phyloP scores from a whole-genome alignment of 2,113 vertebrate species.

The Recurvirostra avosetta region DNA sequence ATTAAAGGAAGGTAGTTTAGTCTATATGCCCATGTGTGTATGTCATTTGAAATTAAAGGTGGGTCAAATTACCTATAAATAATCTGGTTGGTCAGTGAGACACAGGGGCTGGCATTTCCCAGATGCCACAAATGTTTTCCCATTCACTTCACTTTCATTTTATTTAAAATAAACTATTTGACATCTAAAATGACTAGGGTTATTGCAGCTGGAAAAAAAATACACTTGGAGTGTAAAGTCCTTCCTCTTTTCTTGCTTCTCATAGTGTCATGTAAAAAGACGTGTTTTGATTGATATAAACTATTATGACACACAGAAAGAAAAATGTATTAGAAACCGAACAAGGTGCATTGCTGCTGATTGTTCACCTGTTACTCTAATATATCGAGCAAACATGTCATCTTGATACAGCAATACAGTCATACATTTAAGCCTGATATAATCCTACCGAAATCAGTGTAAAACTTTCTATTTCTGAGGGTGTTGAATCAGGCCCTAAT shows the following conservation, averaged over 20 bases:
- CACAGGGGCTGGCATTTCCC: not conserved
- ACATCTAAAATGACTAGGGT: not conserved
- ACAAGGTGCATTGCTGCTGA: not conserved
- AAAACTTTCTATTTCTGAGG: not conserved
- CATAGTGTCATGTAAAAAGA: not conserved
- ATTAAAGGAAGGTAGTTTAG: not conserved
- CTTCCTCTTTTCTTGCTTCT: not conserved
- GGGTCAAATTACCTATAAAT: constrained; percentile 18
- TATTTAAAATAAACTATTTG: constrained; percentile 16
- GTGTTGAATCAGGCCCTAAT: not conserved
- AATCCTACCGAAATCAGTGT: not conserved
- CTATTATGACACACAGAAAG: not conserved
- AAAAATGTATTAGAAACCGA: not conserved
- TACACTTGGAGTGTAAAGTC: not conserved
- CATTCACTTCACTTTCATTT: constrained; percentile 15
- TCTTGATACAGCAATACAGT: not conserved
- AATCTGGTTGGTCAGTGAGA: constrained; percentile 36
- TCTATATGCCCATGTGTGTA: not conserved
- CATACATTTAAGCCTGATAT: not conserved
- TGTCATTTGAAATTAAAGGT: constrained; percentile 48
- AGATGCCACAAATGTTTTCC: constrained; percentile 9
- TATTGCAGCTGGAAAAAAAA: not conserved
- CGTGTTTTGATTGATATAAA: not conserved
- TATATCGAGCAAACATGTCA: accelerated
- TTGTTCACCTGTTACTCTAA: not conserved